Percentiles rank a stretch among this genome's conserved stretches.
phyloP scores from a whole-genome alignment of 2,888 invertebrate species.

The Eupeodes luniger region DNA sequence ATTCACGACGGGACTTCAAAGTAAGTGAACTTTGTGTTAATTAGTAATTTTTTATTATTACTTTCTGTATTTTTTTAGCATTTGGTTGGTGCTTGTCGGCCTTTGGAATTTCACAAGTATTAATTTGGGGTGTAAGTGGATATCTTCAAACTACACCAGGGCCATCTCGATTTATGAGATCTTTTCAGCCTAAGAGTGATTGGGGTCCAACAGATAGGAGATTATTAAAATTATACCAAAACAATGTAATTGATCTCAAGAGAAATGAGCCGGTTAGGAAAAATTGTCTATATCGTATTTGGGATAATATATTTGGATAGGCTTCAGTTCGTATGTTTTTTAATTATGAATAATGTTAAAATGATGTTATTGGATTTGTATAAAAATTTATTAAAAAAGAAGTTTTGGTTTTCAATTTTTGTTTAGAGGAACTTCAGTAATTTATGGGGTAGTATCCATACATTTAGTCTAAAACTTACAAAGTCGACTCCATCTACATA shows the following conservation, averaged over 20 bases:
- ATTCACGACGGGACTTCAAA: conserved; percentile 87
- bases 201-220: conserved; percentile 83
- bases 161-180: conserved; percentile 78
- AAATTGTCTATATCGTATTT: conserved; percentile 81
- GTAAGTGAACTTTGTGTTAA: conserved; percentile 82
- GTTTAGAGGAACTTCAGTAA: too few relatives aligned
- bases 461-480: too few relatives aligned
- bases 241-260: conserved; percentile 78
- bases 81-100: conserved; percentile 85
- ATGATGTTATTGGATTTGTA: too few relatives aligned
- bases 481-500: too few relatives aligned
- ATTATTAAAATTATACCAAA: conserved; percentile 84
- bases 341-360: too few relatives aligned
- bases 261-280: conserved; percentile 78
- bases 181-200: conserved; percentile 81
- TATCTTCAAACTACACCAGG: conserved; percentile 78
- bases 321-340: neutral
- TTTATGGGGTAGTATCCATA: too few relatives aligned
- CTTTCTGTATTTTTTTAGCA: conserved; percentile 75
- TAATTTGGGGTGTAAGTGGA: conserved; percentile 82
- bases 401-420: too few relatives aligned
- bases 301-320: conserved; percentile 82
- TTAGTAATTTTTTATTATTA: neutral
- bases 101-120: conserved; percentile 85
- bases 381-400: too few relatives aligned